Conservation (phyloP, 2,113 vertebrate genomes). For the Electrona antarctica region DNA sequence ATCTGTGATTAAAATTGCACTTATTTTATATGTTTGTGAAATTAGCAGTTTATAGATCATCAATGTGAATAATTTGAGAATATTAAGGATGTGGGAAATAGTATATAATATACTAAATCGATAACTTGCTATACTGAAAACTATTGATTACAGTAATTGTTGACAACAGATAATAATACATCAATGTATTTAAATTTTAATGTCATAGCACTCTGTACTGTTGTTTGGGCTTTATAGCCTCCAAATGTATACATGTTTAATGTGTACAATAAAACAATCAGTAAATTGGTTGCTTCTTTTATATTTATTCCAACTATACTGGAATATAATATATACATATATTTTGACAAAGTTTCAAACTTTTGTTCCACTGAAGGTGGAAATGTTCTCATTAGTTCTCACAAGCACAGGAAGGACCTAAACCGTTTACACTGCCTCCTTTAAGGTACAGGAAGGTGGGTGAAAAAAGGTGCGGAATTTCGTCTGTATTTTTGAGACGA, state of each 20-base stretch:
- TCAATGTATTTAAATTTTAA: slow-evolving; percentile 15
- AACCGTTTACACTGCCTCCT: slow-evolving; percentile 25
- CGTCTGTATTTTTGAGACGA: slow-evolving; percentile 59
- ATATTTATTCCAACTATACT: slow-evolving; percentile 27
- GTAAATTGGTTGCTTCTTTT: slow-evolving; percentile 2
- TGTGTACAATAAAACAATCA: slow-evolving; percentile 14
- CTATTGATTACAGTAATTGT: background rate
- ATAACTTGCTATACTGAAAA: background rate
- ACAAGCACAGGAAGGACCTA: background rate
- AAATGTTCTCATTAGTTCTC: background rate
- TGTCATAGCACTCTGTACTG: background rate
- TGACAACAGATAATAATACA: background rate
- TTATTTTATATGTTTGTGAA: background rate
- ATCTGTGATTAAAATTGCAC: background rate
- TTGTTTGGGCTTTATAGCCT: slow-evolving; percentile 2
- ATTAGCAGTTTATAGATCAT: background rate
- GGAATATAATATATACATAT: slow-evolving; percentile 23
- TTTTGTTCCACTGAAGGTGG: background rate
- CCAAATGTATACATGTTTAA: slow-evolving; percentile 7
- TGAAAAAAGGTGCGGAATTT: slow-evolving; percentile 49
- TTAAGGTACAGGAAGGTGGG: slow-evolving; percentile 39
- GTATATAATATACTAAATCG: slow-evolving; percentile 19
- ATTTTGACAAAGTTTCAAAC: background rate
- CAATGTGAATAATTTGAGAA: background rate
- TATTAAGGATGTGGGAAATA: background rate